Base-by-base conservation (phyloP, 2,888 invertebrate genomes). In the Meloe dianella region DNA sequence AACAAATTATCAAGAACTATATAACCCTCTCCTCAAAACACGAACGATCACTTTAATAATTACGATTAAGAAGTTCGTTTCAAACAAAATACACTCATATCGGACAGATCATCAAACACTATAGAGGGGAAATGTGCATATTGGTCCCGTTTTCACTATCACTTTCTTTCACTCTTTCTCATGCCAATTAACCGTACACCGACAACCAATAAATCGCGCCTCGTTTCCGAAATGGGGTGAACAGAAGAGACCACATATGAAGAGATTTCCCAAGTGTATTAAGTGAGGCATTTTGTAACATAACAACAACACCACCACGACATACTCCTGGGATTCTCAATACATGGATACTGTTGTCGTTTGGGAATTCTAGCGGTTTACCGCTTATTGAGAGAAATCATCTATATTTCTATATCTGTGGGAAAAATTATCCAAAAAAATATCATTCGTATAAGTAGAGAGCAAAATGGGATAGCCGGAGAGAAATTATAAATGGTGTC, bases 151-250 rank as follows among this genome's bases (percentile, higher is more conserved):
- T 17, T 41, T n/a, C 38, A n/a, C n/a, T n/a, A n/a, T 32, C 10
- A 7, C 32, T 5, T 29, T 38, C 38, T 14, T 14, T n/a, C 14
- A 2, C 17, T 41, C 24, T 22, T 77, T 79, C 77, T 75, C 76
- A 76, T 77, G 78, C 78, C 80, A 80, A 80, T 80, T 80, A 80
- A 78, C 75, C 71, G 71, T 73, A 72, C 77, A 73, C 73, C 74
- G 75, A 74, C 75, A 75, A 76, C 78, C 80, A 77, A 81, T 81
- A 80, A 80, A 81, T 80, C 79, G 80, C 76, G 73, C 73, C 76
- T 77, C 74, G 77, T 78, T 78, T 79, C 78, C 77, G 74, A 77
- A 79, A 80, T 79, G 72, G 79, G 79, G 80, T 77, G 78, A 76
- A 77, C 72, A 67, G 70, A 67, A 69, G 61, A 71, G 75, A 74